Evolutionary conservation across 2,797 vertebrate species (phyloP), one percentile per base, ranked within the genome.

Genomic region (Benthosema pterotum): DNA sequence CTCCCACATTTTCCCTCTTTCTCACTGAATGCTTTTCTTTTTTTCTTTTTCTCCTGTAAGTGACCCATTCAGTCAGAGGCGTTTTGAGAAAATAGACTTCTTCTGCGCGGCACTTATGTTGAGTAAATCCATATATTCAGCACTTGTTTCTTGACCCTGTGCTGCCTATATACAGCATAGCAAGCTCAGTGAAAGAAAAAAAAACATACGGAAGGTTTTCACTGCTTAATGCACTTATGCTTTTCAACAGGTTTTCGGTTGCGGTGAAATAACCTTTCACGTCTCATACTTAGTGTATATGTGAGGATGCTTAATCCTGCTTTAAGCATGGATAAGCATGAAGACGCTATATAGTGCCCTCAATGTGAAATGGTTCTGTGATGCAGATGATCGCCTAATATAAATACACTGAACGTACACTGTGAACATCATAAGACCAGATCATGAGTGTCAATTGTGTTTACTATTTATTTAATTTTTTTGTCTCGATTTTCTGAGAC

Each of bases 381-480:
- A 60, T 60, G 58, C 2, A 42, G 49, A 63, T 16, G 43, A 79
- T 72, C n/a, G n/a, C n/a, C n/a, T n/a, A n/a, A n/a, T n/a, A n/a
- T n/a, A n/a, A n/a, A n/a, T n/a, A n/a, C n/a, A n/a, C n/a, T n/a
- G n/a, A 69, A 79, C 66, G 77, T 73, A 72, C 74, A 78, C 62
- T 58, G 51, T 65, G 75, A 25, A 3, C 22, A 25, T 25, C 22
- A 25, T 25, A 25, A 25, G 22, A 3, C 78, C 69, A 71, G 69
- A 80, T 77, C 73, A 68, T 74, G 72, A 85, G 83, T 85, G 88
- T 87, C 81, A 80, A 80, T 82, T 84, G 67, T 74, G 85, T 89
- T 90, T 84, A 84, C 85, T 80, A 38, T 38, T 3, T 32, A 32
- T 32, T 0, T 6, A 32, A 25, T 32, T 25, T 25, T 25, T 22